Base-by-base conservation (phyloP, 2,113 vertebrate species). In the Mobula hypostoma region DNA sequence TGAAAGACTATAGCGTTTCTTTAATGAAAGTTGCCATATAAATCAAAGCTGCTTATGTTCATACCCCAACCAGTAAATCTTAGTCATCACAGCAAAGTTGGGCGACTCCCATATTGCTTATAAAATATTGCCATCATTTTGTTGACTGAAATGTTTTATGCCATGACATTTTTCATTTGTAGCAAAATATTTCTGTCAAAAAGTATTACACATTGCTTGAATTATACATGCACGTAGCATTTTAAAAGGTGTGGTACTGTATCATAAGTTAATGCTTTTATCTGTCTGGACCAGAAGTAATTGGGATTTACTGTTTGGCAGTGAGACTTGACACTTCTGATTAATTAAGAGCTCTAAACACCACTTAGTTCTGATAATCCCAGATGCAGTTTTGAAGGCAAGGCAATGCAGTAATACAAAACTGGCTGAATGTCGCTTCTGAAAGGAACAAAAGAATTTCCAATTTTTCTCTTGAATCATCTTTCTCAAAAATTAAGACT, bases 241-340 rank as follows among this genome's bases (percentile, higher is more conserved):
- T 85, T 83, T 58, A 85, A 90, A 61, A 90, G 63, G 29, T 90
- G 85, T 90, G 85, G 85, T 90, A 63, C 61, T 19, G 4, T 8
- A 66, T 90, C 61, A 17, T 90, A 66, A 36, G 29, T 68, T 90
- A 63, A 32, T 14, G 19, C 61, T 32, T 21, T 68, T n/a, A 15
- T 68, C 61, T 27, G 32, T 90, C n/a, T 66, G 61, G 61, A 68
- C 61, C 66, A 14, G 29, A 32, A 68, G 85, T 32, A 32, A 66
- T 2, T 90, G 61, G n/a, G 61, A 90, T 68, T 66, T 90, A 79
- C 77, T 79, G 8, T 36, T 79, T 79, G 77, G 11, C 77, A 66
- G 61, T 90, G 85, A 17, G 17, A 15, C 61, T 32, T 66, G 29
- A 32, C 85, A 90, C 61, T 63, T 88, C 12, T 68, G 85, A 90